phyloP scores from a whole-genome alignment of 2,888 invertebrate genomes.

The Neoaliturus tenellus region DNA sequence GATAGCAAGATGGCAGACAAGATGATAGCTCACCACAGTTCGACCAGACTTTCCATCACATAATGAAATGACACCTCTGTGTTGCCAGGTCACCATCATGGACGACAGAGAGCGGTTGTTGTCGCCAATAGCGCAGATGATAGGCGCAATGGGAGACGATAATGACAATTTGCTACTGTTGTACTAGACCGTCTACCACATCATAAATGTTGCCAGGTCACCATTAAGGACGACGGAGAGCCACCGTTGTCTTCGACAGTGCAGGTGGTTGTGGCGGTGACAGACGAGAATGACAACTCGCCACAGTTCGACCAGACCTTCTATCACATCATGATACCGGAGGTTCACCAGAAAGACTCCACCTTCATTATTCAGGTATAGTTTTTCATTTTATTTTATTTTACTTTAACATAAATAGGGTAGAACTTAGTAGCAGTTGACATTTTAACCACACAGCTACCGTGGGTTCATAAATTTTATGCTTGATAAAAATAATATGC shows the following conservation, averaged over 20 bases:
- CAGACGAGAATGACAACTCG: conserved; percentile 90
- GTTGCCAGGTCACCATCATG: conserved; percentile 71
- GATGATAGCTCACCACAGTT: conserved; percentile 92
- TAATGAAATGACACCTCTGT: conserved; percentile 75
- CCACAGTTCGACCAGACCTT: conserved; percentile 89
- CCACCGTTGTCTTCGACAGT: conserved; percentile 85
- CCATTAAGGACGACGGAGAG: conserved; percentile 83
- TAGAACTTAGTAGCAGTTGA: too few species aligned
- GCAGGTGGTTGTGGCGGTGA: conserved; percentile 85
- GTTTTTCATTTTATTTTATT: too few species aligned
- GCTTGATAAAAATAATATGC: too few species aligned
- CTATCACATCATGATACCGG: conserved; percentile 87
- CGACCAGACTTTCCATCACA: conserved; percentile 87
- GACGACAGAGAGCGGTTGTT: conserved; percentile 86
- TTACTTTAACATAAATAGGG: too few species aligned
- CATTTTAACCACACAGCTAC: too few species aligned
- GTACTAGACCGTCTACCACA: conserved; percentile 86
- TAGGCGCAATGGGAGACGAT: conserved; percentile 85
- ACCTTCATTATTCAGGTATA: conserved; percentile 44
- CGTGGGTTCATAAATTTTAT: too few species aligned
- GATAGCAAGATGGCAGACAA: too few species aligned
- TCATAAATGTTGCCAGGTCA: conserved; percentile 75
- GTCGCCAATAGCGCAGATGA: conserved; percentile 85
- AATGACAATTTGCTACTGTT: conserved; percentile 90
- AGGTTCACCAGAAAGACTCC: conserved; percentile 72